Evolutionary conservation across 2,888 invertebrate genomes (phyloP).

Genomic region (Plebejus argus): DNA sequence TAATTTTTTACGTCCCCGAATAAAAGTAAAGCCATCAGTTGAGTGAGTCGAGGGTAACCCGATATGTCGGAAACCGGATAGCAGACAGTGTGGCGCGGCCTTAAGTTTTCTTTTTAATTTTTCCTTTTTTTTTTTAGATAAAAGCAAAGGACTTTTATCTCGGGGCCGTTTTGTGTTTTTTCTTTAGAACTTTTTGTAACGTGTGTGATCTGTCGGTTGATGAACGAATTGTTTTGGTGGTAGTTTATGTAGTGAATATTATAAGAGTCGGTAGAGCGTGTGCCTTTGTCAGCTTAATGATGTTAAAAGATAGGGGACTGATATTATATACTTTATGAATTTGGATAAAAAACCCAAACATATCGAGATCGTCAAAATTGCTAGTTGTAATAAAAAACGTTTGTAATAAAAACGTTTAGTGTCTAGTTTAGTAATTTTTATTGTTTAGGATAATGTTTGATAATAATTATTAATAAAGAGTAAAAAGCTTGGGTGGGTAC

Average conservation of each 20-base stretch:
- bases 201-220: conserved; percentile 67
- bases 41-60: conserved; percentile 66
- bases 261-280: conserved; percentile 48
- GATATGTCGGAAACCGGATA: conserved; percentile 77
- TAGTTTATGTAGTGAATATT: conserved; percentile 49
- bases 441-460: background rate
- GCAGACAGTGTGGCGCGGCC: conserved; percentile 80
- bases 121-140: conserved; percentile 60
- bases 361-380: background rate
- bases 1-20: conserved; percentile 62
- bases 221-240: conserved; percentile 61
- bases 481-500: too few relatives aligned
- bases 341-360: conserved; percentile 1
- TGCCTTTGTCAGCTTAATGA: conserved; percentile 47
- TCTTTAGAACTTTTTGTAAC: conserved; percentile 58
- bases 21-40: conserved; percentile 63
- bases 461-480: background rate
- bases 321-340: conserved; percentile 14
- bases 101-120: conserved; percentile 69
- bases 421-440: too few relatives aligned
- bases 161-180: conserved; percentile 55
- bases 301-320: conserved; percentile 33
- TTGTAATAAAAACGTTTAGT: background rate
- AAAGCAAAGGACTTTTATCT: conserved; percentile 68
- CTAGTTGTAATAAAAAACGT: too few relatives aligned